phyloP scores from a whole-genome alignment of 2,797 vertebrate genomes.

The Microchirus variegatus region DNA sequence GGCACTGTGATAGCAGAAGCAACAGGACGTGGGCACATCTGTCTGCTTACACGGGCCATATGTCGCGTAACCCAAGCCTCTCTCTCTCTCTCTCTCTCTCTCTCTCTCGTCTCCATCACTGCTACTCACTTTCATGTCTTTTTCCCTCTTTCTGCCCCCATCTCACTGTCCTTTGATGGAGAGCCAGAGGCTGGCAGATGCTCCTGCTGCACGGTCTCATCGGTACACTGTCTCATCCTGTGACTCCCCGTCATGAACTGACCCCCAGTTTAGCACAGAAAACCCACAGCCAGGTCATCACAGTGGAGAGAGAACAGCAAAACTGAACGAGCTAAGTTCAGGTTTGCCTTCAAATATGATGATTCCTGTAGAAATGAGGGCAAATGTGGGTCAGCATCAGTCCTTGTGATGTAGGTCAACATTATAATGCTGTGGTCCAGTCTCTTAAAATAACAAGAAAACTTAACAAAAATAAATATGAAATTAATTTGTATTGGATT shows the following conservation, averaged over 20 bases:
- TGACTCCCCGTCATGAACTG: conserved; percentile 24
- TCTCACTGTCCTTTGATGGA: conserved; percentile 69
- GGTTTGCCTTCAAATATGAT: too few species aligned
- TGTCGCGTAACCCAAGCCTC: conserved; percentile 51
- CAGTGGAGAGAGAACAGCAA: too few species aligned
- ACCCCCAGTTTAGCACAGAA: conserved; percentile 8
- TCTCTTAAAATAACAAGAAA: too few species aligned
- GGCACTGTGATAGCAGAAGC: conserved; percentile 29
- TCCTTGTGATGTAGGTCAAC: too few species aligned
- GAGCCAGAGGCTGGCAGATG: conserved; percentile 62
- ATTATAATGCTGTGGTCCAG: too few species aligned
- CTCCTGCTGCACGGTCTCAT: conserved; percentile 45
- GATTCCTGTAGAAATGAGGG: too few species aligned
- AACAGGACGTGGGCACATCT: conserved; percentile 64
- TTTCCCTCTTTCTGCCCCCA: conserved; percentile 59
- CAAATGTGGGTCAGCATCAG: too few species aligned
- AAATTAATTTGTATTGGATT: too few species aligned
- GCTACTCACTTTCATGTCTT: conserved; percentile 68
- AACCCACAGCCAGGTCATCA: background rate
- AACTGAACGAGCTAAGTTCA: too few species aligned
- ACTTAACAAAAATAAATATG: too few species aligned
- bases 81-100: conserved; percentile 20
- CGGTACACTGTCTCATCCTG: conserved; percentile 25
- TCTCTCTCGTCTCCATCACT: conserved; percentile 34
- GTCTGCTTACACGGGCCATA: conserved; percentile 63